Conservation (phyloP, 2,888 invertebrate species). For the Clostera curtula region DNA sequence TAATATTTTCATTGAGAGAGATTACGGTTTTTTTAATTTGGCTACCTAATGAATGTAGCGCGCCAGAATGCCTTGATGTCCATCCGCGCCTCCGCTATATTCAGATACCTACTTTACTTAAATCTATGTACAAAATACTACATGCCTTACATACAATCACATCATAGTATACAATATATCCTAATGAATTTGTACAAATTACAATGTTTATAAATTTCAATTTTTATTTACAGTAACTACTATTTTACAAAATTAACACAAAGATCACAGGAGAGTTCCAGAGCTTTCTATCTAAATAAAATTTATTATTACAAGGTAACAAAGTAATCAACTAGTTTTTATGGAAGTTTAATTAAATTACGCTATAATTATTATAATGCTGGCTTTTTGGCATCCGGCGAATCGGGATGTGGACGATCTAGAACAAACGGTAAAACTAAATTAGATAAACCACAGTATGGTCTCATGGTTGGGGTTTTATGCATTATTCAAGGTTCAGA, state of each 20-base stretch:
- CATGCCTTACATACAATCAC: too few species aligned
- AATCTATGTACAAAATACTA: too few species aligned
- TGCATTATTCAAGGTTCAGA: too few species aligned
- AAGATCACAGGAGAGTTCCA: conserved; percentile 75
- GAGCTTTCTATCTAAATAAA: conserved; percentile 48
- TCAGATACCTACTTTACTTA: too few species aligned
- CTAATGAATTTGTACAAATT: conserved; percentile 29
- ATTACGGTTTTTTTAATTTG: too few species aligned
- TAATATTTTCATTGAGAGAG: too few species aligned
- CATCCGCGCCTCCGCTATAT: too few species aligned
- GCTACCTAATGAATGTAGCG: too few species aligned
- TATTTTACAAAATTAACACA: conserved; percentile 48
- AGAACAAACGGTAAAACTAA: conserved; percentile 34
- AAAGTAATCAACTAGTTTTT: conserved; percentile 45
- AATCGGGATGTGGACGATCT: conserved; percentile 67
- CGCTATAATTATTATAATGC: conserved; percentile 62
- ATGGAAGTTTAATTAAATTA: conserved; percentile 30
- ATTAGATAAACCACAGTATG: too few species aligned
- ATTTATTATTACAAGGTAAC: conserved; percentile 51
- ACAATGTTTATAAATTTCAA: conserved; percentile 11
- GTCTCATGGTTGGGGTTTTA: too few species aligned
- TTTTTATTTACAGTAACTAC: conserved; percentile 26
- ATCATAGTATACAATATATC: conserved; percentile 6
- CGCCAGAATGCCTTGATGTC: too few species aligned
- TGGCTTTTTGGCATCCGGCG: conserved; percentile 69